Evolutionary conservation across 2,888 invertebrate genomes (phyloP), one percentile per base, ranked within the genome.

Genomic region (Rhingia rostrata): DNA sequence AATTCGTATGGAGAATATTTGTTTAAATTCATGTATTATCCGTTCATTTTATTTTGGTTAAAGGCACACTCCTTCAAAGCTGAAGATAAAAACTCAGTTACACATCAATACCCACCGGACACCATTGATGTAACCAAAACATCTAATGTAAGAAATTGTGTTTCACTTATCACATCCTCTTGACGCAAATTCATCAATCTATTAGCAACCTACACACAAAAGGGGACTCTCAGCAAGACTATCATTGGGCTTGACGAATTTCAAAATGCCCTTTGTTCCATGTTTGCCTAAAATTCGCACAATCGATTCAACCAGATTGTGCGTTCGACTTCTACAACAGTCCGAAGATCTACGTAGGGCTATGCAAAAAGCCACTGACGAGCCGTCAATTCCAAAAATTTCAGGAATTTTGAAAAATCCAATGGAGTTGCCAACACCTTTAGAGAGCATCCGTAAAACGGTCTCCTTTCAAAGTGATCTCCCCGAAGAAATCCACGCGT

Each of bases 331-430:
- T 66, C 67, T 80, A 10, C 53, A 70, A 14, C 80, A 80, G 43
- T 66, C 80, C 70, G 74, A 74, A 64, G 47, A 58, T 49, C 41
- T 80, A 12, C 84, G 80, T 22, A 80, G 61, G 60, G 53, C 69
- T 4, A 74, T 84, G 35, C 54, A 74, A 33, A 14, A 30, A 30
- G 54, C 9, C 39, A 35, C 33, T 1, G 10, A 22, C 9, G 39
- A 53, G 2, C 7, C 45, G 12, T 4, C 70, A 0, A 33, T 7
- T 7, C 43, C 53, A 7, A 70, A 12, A 10, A 30, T 41, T 22
- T 4, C 47, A n/a, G 33, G 70, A 0, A 82, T 82, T 51, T 51
- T 79, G 10, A 83, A 84, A 64, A 37, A 2, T 0, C 32, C 58
- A 35, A 32, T 41, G 0, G 41, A 51, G 33, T 12, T 6, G 12